phyloP scores from a whole-genome alignment of 2,888 invertebrate genomes.

The Megastigmus dorsalis region DNA sequence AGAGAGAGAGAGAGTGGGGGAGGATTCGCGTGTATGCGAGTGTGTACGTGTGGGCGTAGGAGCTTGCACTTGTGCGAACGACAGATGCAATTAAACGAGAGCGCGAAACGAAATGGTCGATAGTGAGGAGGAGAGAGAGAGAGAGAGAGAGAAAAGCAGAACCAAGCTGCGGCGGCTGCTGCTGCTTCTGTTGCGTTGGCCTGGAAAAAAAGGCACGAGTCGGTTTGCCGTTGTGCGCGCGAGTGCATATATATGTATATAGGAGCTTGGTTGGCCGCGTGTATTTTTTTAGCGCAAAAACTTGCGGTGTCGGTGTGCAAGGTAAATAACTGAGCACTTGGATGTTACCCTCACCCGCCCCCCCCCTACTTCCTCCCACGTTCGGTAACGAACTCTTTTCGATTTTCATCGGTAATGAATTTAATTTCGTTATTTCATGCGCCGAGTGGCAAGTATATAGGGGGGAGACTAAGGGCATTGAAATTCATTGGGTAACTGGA shows the following conservation, averaged over 20 bases:
- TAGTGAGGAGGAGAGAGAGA: background rate
- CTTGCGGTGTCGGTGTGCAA: background rate
- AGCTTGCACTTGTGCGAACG: conserved; percentile 53
- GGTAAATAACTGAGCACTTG: background rate
- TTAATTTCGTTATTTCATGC: too few relatives aligned
- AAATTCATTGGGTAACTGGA: too few relatives aligned
- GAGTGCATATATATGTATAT: background rate
- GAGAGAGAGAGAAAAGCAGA: conserved; percentile 15
- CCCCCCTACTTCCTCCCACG: too few relatives aligned
- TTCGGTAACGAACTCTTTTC: too few relatives aligned
- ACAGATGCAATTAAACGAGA: conserved; percentile 61
- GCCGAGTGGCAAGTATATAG: too few relatives aligned
- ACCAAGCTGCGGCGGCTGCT: conserved; percentile 1
- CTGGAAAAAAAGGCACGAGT: conserved; percentile 11
- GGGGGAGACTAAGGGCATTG: too few relatives aligned
- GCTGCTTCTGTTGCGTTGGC: background rate
- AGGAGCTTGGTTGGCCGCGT: too few relatives aligned
- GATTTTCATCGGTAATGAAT: too few relatives aligned
- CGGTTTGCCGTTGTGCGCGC: background rate
- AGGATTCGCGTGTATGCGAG: background rate
- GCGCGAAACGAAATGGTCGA: conserved; percentile 22
- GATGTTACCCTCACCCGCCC: background rate
- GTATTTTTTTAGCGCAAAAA: conserved; percentile 9
- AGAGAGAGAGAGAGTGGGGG: background rate
- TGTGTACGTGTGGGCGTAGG: conserved; percentile 1